Percentiles rank a stretch among this genome's conserved stretches.
Evolutionary conservation across 2,888 invertebrate species (phyloP).

Genomic region (Orthonychiurus folsomi): DNA sequence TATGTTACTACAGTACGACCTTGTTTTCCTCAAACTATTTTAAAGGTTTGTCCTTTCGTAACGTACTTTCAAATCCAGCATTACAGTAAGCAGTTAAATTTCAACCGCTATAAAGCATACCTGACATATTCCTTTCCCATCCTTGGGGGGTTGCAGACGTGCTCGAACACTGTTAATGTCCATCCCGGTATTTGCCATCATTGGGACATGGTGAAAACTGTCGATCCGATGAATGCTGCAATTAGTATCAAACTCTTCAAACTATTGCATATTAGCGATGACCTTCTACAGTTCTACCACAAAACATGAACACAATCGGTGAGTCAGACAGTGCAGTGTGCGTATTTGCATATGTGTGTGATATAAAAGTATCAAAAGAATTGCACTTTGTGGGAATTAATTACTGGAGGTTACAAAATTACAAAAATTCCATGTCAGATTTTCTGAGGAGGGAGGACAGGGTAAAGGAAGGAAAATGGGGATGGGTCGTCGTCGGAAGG

Average conservation of each 20-base stretch:
- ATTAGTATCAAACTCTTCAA: no score
- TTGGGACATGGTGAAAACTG: slow-evolving; percentile 37
- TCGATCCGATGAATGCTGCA: slow-evolving; percentile 37
- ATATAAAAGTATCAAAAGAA: background rate
- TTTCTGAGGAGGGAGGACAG: background rate
- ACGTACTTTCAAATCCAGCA: no score
- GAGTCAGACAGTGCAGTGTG: background rate
- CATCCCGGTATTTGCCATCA: slow-evolving; percentile 35
- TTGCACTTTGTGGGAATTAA: no score
- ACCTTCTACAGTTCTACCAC: no score
- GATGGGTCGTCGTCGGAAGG: no score
- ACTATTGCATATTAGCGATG: background rate
- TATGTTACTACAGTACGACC: no score
- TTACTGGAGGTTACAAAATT: no score
- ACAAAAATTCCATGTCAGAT: background rate
- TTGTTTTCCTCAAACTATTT: slow-evolving; percentile 5
- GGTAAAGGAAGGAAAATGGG: background rate
- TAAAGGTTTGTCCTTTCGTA: no score
- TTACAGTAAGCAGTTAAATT: background rate
- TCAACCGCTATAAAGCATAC: no score
- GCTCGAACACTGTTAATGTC: slow-evolving; percentile 18
- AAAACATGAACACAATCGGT: background rate
- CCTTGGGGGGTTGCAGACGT: slow-evolving; percentile 35
- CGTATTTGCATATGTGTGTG: no score
- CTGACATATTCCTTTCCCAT: slow-evolving; percentile 39